Evolutionary conservation across 2,797 vertebrate species (phyloP).

Genomic region (Setipinna tenuifilis): DNA sequence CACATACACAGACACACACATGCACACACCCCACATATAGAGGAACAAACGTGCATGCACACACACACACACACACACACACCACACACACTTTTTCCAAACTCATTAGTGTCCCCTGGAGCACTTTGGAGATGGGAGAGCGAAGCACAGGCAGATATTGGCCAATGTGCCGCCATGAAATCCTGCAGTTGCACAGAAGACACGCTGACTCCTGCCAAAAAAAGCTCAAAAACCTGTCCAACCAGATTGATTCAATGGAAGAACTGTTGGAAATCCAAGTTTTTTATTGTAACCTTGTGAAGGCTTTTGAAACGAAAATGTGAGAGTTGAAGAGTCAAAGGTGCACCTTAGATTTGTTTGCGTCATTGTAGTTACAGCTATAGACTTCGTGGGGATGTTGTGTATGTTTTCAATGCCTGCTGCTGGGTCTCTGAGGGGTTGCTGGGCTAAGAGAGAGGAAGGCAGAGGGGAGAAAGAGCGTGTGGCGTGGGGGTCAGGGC

Average conservation of each 20-base stretch:
- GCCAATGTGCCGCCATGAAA: neutral
- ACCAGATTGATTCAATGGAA: slow-evolving; percentile 17
- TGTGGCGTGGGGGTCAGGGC: slow-evolving; percentile 38
- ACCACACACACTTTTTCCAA: neutral
- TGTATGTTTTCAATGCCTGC: neutral
- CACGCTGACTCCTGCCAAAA: slow-evolving; percentile 1
- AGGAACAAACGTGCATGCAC: too few species aligned
- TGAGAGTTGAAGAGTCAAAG: too few species aligned
- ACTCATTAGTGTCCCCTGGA: slow-evolving; percentile 6
- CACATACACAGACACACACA: too few species aligned
- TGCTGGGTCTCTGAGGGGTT: neutral
- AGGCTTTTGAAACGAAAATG: neutral
- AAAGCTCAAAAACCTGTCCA: slow-evolving; percentile 1
- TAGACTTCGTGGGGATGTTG: too few species aligned
- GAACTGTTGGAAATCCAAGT: slow-evolving; percentile 4
- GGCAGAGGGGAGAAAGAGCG: slow-evolving; percentile 1
- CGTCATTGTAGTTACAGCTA: too few species aligned
- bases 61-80: too few species aligned
- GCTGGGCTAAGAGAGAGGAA: neutral
- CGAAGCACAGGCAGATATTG: neutral
- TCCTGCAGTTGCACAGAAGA: slow-evolving; percentile 14
- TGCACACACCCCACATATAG: too few species aligned
- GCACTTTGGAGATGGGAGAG: neutral
- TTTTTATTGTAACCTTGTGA: slow-evolving; percentile 1
- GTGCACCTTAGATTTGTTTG: too few species aligned